These are phyloP conservation scores for Catostylus mosaicus DNA, from an alignment of 30 jellyfish, hydroid and myxozoan genomes.

Conservation along the genomic window DNA sequence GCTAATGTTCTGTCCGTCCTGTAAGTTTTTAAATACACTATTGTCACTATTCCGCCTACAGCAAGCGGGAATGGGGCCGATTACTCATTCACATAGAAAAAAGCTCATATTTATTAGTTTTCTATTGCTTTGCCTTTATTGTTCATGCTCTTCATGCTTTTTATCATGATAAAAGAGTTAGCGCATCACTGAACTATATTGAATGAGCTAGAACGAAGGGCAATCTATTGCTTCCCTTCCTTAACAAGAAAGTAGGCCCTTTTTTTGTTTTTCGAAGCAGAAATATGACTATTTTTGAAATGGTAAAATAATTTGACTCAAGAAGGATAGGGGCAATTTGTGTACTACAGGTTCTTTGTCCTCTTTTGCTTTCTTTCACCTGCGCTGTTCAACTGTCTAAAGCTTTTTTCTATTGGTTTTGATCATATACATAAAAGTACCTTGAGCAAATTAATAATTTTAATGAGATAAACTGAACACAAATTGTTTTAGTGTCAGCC, in stretches of 20 bases:
- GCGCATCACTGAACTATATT: background rate
- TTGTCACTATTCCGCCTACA: no score
- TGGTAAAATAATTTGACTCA: background rate
- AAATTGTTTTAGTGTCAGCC: background rate
- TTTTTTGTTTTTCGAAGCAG: no score
- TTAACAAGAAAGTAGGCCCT: no score
- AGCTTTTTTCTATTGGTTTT: background rate
- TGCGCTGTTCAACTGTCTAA: background rate
- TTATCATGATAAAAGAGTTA: background rate
- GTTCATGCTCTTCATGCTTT: background rate
- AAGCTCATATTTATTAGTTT: background rate
- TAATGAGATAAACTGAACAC: no score
- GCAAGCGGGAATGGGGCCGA: no score
- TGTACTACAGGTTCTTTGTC: background rate
- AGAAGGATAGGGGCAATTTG: background rate
- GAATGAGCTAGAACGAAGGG: background rate
- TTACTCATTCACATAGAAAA: background rate
- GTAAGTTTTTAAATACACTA: background rate
- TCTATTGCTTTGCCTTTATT: background rate
- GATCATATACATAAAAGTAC: background rate
- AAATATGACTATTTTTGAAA: no score
- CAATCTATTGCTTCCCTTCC: background rate
- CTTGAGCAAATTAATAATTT: background rate
- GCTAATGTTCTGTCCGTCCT: conserved; percentile 18
- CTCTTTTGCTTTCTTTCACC: background rate